Evolutionary conservation across 2,888 invertebrate genomes (phyloP).

Genomic region (Tinea semifulvella): DNA sequence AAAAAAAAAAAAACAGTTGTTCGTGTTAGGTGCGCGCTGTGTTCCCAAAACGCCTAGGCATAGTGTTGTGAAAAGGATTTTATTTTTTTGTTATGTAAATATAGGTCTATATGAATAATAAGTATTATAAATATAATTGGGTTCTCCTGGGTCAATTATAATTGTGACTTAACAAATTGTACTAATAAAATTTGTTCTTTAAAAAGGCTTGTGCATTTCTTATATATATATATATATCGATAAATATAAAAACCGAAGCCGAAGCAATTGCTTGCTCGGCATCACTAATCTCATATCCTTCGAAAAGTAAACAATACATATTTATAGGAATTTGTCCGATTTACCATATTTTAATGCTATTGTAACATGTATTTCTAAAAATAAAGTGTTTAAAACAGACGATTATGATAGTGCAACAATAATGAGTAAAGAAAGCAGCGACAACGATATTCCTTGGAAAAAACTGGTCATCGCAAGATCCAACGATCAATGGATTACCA

Average conservation of each 20-base stretch:
- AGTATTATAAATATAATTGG: no score
- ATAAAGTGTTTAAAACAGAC: background rate
- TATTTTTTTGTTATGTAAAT: no score
- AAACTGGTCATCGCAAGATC: conserved; percentile 53
- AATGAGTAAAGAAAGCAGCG: conserved; percentile 50
- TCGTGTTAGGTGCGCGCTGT: no score
- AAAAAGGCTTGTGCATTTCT: no score
- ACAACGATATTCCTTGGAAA: conserved; percentile 51
- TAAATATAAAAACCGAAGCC: background rate
- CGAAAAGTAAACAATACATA: conserved; percentile 9
- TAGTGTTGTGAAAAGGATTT: no score
- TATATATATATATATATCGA: no score
- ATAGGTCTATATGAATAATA: no score
- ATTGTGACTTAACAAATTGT: no score
- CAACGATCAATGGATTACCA: conserved; percentile 48
- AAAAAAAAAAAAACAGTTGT: no score
- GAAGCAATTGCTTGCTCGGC: background rate
- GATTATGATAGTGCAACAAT: conserved; percentile 33
- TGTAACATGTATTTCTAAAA: background rate
- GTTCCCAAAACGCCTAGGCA: no score
- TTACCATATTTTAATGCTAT: conserved; percentile 2
- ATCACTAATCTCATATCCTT: conserved; percentile 6
- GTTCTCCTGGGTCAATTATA: no score
- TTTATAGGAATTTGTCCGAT: conserved; percentile 1
- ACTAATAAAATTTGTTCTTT: no score